These are phyloP conservation scores for Pipistrellus kuhlii DNA, from an alignment of 2,797 vertebrate genomes.

Conservation along the genomic window DNA sequence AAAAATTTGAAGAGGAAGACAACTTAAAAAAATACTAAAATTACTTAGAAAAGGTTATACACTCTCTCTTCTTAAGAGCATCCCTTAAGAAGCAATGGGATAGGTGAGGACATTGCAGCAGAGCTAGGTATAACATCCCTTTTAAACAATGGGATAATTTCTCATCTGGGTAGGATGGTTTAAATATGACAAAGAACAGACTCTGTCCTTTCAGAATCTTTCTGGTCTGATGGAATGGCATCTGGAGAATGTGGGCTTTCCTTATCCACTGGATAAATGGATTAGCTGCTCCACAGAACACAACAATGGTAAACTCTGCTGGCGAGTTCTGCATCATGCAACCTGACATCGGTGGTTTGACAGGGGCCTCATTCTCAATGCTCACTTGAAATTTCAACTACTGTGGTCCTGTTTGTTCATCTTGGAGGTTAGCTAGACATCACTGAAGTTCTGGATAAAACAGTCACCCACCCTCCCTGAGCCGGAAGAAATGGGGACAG, in stretches of 20 bases:
- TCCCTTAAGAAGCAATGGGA: background rate
- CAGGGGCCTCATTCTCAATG: background rate
- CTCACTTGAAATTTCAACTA: background rate
- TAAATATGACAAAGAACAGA: background rate
- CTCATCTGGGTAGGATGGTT: background rate
- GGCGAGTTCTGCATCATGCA: background rate
- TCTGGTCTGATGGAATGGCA: background rate
- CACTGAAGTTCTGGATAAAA: slow-evolving; percentile 9
- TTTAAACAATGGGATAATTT: background rate
- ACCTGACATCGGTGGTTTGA: background rate
- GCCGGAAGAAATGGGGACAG: background rate
- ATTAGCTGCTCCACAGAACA: background rate
- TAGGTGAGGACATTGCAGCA: too few species aligned
- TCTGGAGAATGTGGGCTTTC: background rate
- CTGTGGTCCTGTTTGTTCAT: background rate
- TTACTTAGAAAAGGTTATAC: background rate
- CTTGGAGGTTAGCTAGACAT: background rate
- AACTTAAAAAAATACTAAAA: background rate
- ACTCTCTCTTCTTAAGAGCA: background rate
- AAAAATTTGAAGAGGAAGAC: background rate
- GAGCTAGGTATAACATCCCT: too few species aligned
- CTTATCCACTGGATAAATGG: background rate
- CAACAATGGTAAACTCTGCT: background rate
- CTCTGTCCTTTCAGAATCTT: background rate
- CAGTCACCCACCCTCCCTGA: background rate